Evolutionary conservation across 2,888 invertebrate genomes (phyloP), one percentile per base, ranked within the genome.

Genomic region (Stenoptilia bipunctidactyla): DNA sequence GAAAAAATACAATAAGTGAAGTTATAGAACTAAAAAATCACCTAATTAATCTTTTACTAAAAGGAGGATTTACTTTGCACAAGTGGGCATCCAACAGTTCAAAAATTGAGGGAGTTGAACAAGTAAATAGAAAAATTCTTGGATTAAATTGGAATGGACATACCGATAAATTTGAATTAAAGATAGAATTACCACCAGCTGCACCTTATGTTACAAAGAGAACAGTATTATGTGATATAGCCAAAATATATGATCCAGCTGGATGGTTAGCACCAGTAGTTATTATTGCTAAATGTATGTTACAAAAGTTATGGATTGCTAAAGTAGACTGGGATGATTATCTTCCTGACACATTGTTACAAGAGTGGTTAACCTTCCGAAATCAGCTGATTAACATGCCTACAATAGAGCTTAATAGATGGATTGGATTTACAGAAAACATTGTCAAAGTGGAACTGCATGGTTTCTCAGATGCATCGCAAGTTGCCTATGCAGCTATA

Each of bases 51-150:
- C 37, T 49, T 14, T 34, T 48, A 5, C 12, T 33, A 14, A 43
- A 30, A 5, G 52, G 50, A 12, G 49, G 49, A 6, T 50, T 51
- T 38, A 6, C n/a, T 1, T 36, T 49, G 6, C 36, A 45, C 33
- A 55, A 52, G 40, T 52, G 51, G 51, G 36, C 44, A 1, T 48
- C 47, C 1, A 52, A 50, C 36, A 47, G 35, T 1, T 1, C 13
- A 9, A 34, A 42, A 8, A 1, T 46, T 14, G 42, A 48, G 27
- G 6, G 47, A 9, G 42, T 43, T 2, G 5, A 44, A 2, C 45
- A 48, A 15, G 49, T 47, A 1, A 51, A 40, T 5, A 44, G 48
- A 1, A 47, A 51, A 36, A 36, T 25, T 9, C 15, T 40, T 12
- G 40, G 40, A 10, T 37, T 40, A 9, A 13, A 33, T 2, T 40